phyloP scores from a whole-genome alignment of 2,888 invertebrate genomes.

The Escarpia spicata region DNA sequence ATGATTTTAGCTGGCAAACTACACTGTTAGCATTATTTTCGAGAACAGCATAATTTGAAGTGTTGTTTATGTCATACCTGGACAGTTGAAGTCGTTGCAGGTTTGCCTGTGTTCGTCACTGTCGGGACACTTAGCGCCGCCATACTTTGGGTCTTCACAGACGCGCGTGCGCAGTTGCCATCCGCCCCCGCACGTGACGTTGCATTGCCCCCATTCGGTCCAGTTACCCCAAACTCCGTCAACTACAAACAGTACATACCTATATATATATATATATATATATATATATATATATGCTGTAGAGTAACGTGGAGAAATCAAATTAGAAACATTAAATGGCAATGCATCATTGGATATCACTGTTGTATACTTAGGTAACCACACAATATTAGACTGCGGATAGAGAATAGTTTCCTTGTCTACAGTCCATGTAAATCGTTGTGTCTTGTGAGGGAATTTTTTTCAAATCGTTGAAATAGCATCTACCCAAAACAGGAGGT shows the following conservation, averaged over 20 bases:
- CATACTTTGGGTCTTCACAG: slow-evolving; percentile 39
- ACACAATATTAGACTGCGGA: too few relatives aligned
- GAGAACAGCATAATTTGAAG: not conserved
- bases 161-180: slow-evolving; percentile 29
- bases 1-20: not conserved
- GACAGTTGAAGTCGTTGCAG: slow-evolving; percentile 34
- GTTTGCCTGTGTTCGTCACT: slow-evolving; percentile 29
- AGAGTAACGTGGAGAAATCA: too few relatives aligned
- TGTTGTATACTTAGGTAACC: too few relatives aligned
- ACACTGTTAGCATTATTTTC: not conserved
- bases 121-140: slow-evolving; percentile 35
- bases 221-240: slow-evolving; percentile 25
- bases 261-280: too few relatives aligned
- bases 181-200: slow-evolving; percentile 32
- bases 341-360: too few relatives aligned
- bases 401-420: too few relatives aligned
- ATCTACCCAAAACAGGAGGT: not conserved
- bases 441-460: too few relatives aligned
- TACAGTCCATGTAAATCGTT: too few relatives aligned
- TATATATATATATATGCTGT: too few relatives aligned
- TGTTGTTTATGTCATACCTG: slow-evolving; percentile 20
- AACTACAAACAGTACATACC: not conserved
- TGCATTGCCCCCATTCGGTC: slow-evolving; percentile 18
- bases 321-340: too few relatives aligned
- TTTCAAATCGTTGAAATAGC: too few relatives aligned